Conservation (phyloP, 2,113 vertebrate genomes). For the Nothocercus nigrocapillus region DNA sequence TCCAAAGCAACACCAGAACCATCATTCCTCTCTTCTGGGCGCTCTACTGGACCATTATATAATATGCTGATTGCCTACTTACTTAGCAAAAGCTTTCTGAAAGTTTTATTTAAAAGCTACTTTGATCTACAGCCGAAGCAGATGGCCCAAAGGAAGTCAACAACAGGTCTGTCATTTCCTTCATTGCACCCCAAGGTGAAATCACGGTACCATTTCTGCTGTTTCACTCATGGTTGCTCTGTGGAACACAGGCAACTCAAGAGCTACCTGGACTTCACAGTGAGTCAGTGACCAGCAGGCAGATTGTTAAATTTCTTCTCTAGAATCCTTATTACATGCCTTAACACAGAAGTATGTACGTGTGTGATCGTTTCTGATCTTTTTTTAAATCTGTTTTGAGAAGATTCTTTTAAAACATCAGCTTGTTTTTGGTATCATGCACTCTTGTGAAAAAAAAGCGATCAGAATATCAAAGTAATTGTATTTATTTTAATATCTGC, state of each 20-base stretch:
- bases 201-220: not conserved
- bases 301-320: not conserved
- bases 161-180: not conserved
- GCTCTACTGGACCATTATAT: not conserved
- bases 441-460: not conserved
- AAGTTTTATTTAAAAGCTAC: not conserved
- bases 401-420: not conserved
- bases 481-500: not conserved
- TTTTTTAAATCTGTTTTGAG: not conserved
- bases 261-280: not conserved
- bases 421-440: not conserved
- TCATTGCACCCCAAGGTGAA: not conserved
- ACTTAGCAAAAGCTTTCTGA: not conserved
- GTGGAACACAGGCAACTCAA: not conserved
- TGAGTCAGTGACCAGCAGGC: not conserved
- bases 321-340: not conserved
- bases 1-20: not conserved
- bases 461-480: not conserved
- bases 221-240: not conserved
- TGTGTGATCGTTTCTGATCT: not conserved
- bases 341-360: not conserved
- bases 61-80: not conserved
- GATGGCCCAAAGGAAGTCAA: not conserved
- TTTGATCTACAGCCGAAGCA: not conserved
- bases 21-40: rapidly evolving